Percentiles rank a stretch among this genome's conserved stretches.
Evolutionary conservation across 1,140 invertebrate species (phyloP).

Genomic region (Melipona quadrifasciata): DNA sequence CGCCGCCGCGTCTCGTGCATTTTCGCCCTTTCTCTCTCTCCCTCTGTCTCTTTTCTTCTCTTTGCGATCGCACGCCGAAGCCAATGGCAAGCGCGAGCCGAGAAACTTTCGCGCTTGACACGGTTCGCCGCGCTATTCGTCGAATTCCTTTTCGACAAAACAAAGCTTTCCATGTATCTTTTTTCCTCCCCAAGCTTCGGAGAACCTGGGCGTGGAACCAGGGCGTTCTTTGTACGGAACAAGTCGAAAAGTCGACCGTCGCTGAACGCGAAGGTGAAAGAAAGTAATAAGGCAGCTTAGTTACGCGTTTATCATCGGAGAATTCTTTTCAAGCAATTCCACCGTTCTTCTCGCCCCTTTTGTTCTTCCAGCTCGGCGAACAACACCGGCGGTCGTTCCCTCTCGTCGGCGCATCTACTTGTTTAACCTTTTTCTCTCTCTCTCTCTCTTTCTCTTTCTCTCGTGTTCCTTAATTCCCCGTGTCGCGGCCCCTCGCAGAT

Average conservation of each 20-base stretch:
- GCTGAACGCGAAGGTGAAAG: background rate
- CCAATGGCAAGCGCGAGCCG: background rate
- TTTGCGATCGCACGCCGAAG: background rate
- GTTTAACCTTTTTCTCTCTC: constrained; percentile 10
- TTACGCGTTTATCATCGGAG: background rate
- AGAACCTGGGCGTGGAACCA: background rate
- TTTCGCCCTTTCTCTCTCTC: background rate
- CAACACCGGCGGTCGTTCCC: constrained; percentile 5
- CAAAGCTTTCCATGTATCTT: background rate
- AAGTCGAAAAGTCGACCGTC: background rate
- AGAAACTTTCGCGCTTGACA: background rate
- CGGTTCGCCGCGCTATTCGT: background rate
- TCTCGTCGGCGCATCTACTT: background rate
- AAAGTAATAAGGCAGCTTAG: background rate
- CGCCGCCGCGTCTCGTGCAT: background rate
- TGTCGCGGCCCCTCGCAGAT: background rate
- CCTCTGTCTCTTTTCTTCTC: background rate
- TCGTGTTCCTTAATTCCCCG: constrained; percentile 3
- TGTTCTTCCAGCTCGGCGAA: background rate
- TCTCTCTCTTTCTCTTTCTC: background rate
- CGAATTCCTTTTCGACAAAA: background rate
- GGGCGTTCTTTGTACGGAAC: background rate
- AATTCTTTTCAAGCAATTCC: background rate
- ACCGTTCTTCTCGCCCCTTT: constrained; percentile 30
- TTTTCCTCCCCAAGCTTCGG: background rate